A percentile compares a stretch with the other conserved stretches of the same genome.
Evolutionary conservation across 2,113 vertebrate genomes (phyloP).

Genomic region (Sciurus niger): DNA sequence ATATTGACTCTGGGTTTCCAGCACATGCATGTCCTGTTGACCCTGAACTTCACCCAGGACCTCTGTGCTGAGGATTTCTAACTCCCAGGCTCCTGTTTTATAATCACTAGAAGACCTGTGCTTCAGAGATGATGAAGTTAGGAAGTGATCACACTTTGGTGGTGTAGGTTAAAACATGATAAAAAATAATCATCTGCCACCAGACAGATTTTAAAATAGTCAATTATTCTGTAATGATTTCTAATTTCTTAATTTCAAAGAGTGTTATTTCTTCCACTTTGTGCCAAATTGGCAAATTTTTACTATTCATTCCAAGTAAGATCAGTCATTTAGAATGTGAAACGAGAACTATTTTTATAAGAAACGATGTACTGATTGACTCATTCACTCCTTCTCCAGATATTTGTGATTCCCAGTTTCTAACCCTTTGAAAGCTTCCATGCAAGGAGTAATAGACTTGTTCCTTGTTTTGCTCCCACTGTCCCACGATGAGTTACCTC

Average conservation of each 20-base stretch:
- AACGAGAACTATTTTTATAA: neutral
- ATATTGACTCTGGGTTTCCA: neutral
- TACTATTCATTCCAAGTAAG: neutral
- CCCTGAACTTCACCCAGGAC: slow-evolving; percentile 19
- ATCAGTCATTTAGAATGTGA: neutral
- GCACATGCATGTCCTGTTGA: neutral
- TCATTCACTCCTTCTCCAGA: neutral
- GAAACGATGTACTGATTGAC: neutral
- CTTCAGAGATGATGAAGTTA: slow-evolving; percentile 52
- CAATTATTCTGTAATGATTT: slow-evolving; percentile 15
- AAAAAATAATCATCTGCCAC: neutral
- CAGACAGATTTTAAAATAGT: slow-evolving; percentile 31
- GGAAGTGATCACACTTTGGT: neutral
- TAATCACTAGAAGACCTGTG: neutral
- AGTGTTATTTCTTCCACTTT: slow-evolving; percentile 16
- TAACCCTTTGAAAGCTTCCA: neutral
- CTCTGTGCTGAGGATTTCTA: neutral
- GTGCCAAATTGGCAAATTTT: slow-evolving; percentile 29
- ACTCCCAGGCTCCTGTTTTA: neutral
- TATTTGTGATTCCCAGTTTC: neutral
- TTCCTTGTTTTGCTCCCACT: neutral
- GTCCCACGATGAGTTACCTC: neutral
- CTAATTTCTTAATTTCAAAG: slow-evolving; percentile 57
- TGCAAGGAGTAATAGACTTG: rapidly evolving
- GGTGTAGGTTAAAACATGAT: neutral